Conservation (phyloP, 2,888 invertebrate genomes). For the Nysson spinosus region DNA sequence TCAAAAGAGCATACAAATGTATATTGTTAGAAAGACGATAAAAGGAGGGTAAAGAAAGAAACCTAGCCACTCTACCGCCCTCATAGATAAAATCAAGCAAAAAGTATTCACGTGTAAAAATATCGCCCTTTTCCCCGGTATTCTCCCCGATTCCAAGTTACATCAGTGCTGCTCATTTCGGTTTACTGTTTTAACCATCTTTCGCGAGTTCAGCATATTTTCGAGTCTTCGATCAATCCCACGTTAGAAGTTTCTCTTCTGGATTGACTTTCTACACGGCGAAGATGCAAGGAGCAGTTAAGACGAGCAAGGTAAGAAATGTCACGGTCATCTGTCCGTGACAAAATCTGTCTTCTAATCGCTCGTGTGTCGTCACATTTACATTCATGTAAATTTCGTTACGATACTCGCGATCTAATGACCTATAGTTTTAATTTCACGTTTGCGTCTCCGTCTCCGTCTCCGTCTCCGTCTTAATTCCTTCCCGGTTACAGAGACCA, state of each 20-base stretch:
- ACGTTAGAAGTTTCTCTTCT: slow-evolving; percentile 17
- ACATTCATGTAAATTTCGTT: too few relatives aligned
- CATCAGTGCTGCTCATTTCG: not conserved
- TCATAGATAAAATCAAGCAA: slow-evolving; percentile 50
- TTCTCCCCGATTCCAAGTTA: not conserved
- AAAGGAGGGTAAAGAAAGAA: slow-evolving; percentile 51
- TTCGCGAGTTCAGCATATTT: not conserved
- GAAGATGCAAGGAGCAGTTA: slow-evolving; percentile 24
- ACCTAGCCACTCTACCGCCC: slow-evolving; percentile 33
- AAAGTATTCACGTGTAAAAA: slow-evolving; percentile 45
- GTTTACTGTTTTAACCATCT: not conserved
- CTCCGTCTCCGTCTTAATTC: not conserved
- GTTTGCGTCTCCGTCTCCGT: not conserved
- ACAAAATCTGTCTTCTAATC: slow-evolving; percentile 9
- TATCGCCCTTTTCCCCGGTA: slow-evolving; percentile 14
- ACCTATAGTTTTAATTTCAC: too few relatives aligned
- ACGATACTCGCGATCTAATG: too few relatives aligned
- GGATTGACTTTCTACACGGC: slow-evolving; percentile 15
- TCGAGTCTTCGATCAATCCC: not conserved
- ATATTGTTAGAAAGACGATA: slow-evolving; percentile 55
- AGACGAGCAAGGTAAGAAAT: slow-evolving; percentile 9
- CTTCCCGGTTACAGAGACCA: too few relatives aligned
- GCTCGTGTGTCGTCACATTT: too few relatives aligned
- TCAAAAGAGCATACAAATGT: slow-evolving; percentile 54
- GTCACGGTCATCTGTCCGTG: slow-evolving; percentile 9